Base-by-base conservation (phyloP, 2,888 invertebrate genomes). In the Malacosoma neustria region DNA sequence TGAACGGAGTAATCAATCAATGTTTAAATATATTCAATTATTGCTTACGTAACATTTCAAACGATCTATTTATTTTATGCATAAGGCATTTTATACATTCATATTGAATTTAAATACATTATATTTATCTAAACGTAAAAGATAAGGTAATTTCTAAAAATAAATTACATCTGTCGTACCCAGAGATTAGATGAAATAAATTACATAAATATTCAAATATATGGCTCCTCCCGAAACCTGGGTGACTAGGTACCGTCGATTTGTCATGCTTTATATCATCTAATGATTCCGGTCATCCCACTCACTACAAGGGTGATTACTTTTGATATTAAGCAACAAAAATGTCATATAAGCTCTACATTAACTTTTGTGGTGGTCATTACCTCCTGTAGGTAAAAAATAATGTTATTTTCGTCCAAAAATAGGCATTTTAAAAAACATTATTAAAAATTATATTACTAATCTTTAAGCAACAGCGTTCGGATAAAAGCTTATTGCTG, bases 241-340 rank as follows among this genome's bases (percentile, higher is more conserved):
- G 30, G 14, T 12, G 14, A 22, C 22, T 9, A 22, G 22, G 22
- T 22, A 22, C 31, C 32, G 37, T 22, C 35, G 15, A 41, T 41
- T 41, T 37, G 42, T 37, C 39, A 42, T 37, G 35, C 39, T 35
- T 34, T 33, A 36, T 33, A 22, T 36, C 33, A 7, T 32, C 37
- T 39, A 39, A 42, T 35, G 37, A 39, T 34, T 30, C 22, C 31
- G 34, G 14, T 11, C 12, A 30, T 13, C n/a, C 9, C 11, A 14
- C 39, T n/a, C 36, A 4, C 15, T 30, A n/a, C 14, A 30, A 13
- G 29, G 11, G 30, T 32, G 9, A 33, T 13, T 14, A 14, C 13
- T 34, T 22, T 22, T 22, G 22, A 34, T 34, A 30, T 13, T 29
- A 33, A 40, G 31, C 14, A 12, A 22, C 14, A 31, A 22, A 22